Conservation (phyloP, 2,888 invertebrate species). For the Ormyrus rosae region DNA sequence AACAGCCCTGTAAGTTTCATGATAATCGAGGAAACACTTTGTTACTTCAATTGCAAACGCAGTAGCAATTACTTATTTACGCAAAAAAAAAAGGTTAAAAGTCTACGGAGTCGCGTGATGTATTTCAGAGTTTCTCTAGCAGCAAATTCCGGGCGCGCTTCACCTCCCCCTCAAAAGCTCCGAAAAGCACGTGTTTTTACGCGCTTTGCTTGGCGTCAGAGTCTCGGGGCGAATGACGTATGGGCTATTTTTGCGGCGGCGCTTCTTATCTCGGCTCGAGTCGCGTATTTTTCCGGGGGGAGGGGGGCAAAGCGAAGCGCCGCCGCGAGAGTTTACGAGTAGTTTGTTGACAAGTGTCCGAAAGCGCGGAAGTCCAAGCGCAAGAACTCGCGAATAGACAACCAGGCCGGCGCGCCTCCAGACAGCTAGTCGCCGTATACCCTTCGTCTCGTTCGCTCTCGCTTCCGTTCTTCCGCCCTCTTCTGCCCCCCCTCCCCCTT, state of each 20-base stretch:
- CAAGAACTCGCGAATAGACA: constrained; percentile 19
- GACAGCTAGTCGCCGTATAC: constrained; percentile 37
- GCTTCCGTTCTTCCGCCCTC: neutral
- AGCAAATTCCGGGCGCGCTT: too few relatives aligned
- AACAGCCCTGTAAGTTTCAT: too few relatives aligned
- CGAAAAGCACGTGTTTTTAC: constrained; percentile 37
- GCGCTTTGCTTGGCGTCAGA: neutral
- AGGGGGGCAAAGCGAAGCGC: neutral
- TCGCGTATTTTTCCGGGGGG: constrained; percentile 38
- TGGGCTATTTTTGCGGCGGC: constrained; percentile 21
- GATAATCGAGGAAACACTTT: too few relatives aligned
- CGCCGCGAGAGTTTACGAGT: constrained; percentile 40
- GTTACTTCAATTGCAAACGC: too few relatives aligned
- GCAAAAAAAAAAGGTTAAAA: too few relatives aligned
- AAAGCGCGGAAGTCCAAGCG: neutral
- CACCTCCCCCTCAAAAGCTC: neutral
- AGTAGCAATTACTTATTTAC: too few relatives aligned
- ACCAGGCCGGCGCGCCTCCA: constrained; percentile 12
- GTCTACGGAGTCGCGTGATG: too few relatives aligned
- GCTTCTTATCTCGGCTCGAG: constrained; percentile 15
- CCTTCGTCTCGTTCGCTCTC: constrained; percentile 9
- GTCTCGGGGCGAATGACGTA: constrained; percentile 31
- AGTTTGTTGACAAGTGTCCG: constrained; percentile 52
- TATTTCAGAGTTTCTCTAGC: too few relatives aligned
- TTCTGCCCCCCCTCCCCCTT: neutral